Base-by-base conservation (phyloP, 2,888 invertebrate genomes). In the Microctonus brassicae region DNA sequence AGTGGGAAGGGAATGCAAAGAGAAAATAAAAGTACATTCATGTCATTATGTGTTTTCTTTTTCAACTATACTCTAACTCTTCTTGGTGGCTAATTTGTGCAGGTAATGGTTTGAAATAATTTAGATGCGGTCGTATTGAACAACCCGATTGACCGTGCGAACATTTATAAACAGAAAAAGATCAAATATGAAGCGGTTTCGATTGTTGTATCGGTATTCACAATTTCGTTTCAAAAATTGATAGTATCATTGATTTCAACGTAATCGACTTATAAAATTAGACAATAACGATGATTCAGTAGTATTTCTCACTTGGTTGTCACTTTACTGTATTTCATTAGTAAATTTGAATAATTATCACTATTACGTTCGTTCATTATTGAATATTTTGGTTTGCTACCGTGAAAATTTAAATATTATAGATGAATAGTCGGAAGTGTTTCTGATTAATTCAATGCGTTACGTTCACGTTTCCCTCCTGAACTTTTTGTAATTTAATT, bases 141-240 rank as follows among this genome's bases (percentile, higher is more conserved):
- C 47, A 29, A 26, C 29, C 29, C 60, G 60, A 60, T 42, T 29
- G 55, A 66, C 55, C 22, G 26, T 36, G 55, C 66, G 55, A 66
- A 66, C 20, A 57, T 66, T 29, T 42, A 36, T 57, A 57, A 66
- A 57, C 66, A 66, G 66, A 57, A 66, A 66, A 57, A 66, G 66
- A 57, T 66, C 24, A n/a, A 24, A 24, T 39, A 39, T 34, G 36
- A 57, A 66, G 57, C 39, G 53, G 53, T 53, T 22, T 20, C 5
- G 53, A 22, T 26, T 24, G 55, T 57, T 39, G 66, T 55, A 39
- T 36, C 22, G 57, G 57, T 36, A 34, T 39, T 26, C 66, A 36
- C 24, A 5, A 22, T 34, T 24, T 24, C 10, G 36, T 39, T 39
- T 57, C 26, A 22, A 66, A 57, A 57, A 57, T 39, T 57, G 55